Evolutionary conservation across 2,888 invertebrate species (phyloP), one percentile per base, ranked within the genome.

Genomic region (Agriopis aurantiaria): DNA sequence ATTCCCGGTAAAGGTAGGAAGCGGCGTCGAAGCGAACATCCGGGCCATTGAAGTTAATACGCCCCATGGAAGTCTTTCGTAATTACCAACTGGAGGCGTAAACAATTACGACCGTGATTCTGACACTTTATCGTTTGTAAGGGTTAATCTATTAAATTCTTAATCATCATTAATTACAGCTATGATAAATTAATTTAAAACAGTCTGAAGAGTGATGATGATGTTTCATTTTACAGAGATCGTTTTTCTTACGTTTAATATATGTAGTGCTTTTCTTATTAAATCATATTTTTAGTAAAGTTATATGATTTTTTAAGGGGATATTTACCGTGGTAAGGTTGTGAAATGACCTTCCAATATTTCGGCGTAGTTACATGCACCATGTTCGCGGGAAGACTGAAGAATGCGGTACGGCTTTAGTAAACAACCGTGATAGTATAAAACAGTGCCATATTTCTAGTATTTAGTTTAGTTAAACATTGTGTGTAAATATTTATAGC

Each of bases 11-110:
- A 80, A 77, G 77, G 77, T 82, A 88, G 90, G 91, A 91, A 91
- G 86, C 81, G 87, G 88, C 87, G 87, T 87, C 86, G 83, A 85
- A 86, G 87, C 91, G 88, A 82, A 85, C 87, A 87, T 91, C 91
- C 91, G 87, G 86, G 60, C 82, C 74, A 85, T 87, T 87, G 82
- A 86, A 80, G 79, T 78, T 82, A 83, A 83, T 82, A 85, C 81
- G 81, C 81, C 82, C 81, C 84, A 86, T 83, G 78, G 83, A 82
- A 82, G 84, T 86, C 85, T 85, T 83, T 80, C 83, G 82, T 85
- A 86, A 88, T 88, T 88, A 86, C 83, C 75, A 75, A 65, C 76
- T 75, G 80, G 79, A 81, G 80, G 83, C 82, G 83, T 87, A 82
- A 86, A 85, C 86, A 88, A 87, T 85, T 86, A 82, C 53, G 61